phyloP scores from a whole-genome alignment of 2,113 vertebrate genomes.

The Ciconia maguari region DNA sequence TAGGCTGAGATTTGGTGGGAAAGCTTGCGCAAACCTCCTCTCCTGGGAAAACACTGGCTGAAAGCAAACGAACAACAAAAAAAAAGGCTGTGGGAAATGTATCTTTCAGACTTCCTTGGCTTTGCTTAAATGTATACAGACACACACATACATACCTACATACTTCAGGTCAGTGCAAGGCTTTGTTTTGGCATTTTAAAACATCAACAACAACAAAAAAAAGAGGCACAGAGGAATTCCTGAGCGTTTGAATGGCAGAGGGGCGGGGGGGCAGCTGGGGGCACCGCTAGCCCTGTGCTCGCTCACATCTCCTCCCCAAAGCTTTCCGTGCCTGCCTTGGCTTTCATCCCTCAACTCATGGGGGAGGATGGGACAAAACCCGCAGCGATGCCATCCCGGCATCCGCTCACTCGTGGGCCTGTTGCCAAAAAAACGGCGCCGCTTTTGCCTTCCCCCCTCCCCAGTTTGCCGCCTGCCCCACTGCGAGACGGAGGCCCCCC shows the following conservation, averaged over 20 bases:
- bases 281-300: background rate
- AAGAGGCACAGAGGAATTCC: background rate
- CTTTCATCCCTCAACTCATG: background rate
- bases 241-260: background rate
- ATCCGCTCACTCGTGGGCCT: background rate
- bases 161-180: background rate
- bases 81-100: background rate
- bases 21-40: background rate
- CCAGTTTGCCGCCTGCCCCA: accelerated
- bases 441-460: background rate
- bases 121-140: background rate
- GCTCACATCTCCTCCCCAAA: background rate
- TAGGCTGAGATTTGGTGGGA: background rate
- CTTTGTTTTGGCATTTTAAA: background rate
- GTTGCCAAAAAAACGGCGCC: background rate
- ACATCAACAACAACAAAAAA: background rate
- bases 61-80: background rate
- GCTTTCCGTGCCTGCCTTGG: background rate
- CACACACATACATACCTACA: too few species aligned
- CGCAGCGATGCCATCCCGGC: background rate
- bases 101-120: background rate
- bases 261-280: accelerated
- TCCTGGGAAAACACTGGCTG: background rate
- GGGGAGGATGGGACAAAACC: background rate
- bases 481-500: background rate